Evolutionary conservation across 1,140 invertebrate species (phyloP).

Genomic region (Aphidius ervi): DNA sequence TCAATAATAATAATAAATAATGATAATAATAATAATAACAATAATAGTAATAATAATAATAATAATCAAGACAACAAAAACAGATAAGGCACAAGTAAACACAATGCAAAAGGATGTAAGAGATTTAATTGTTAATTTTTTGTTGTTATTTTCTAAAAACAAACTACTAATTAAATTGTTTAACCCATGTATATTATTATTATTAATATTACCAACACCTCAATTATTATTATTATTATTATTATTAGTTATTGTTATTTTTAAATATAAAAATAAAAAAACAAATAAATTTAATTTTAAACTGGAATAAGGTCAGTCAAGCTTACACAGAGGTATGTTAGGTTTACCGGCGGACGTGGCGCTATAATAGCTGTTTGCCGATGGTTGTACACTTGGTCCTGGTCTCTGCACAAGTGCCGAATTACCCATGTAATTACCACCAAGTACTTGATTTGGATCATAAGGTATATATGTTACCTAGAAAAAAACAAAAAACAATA

Average conservation of each 20-base stretch:
- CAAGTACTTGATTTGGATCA: constrained; percentile 53
- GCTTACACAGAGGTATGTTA: constrained; percentile 30
- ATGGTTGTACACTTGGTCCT: constrained; percentile 54
- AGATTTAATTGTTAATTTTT: no score
- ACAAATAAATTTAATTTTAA: no score
- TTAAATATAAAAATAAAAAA: no score
- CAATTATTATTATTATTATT: no score
- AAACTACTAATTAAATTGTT: no score
- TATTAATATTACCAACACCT: no score
- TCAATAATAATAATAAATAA: no score
- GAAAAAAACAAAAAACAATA: constrained; percentile 26
- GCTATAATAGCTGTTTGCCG: constrained; percentile 57
- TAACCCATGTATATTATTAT: no score
- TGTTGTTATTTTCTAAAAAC: no score
- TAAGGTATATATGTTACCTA: constrained; percentile 53
- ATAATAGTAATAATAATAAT: neutral
- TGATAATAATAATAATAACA: neutral
- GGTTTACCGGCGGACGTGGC: constrained; percentile 53
- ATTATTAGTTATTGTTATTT: no score
- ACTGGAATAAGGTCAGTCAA: constrained; percentile 20
- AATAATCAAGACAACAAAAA: neutral
- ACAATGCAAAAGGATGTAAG: neutral
- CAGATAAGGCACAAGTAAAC: neutral
- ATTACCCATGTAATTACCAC: constrained; percentile 57
- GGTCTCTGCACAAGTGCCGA: constrained; percentile 61